Evolutionary conservation across 2,888 invertebrate species (phyloP).

Genomic region (Dasypolia templi): DNA sequence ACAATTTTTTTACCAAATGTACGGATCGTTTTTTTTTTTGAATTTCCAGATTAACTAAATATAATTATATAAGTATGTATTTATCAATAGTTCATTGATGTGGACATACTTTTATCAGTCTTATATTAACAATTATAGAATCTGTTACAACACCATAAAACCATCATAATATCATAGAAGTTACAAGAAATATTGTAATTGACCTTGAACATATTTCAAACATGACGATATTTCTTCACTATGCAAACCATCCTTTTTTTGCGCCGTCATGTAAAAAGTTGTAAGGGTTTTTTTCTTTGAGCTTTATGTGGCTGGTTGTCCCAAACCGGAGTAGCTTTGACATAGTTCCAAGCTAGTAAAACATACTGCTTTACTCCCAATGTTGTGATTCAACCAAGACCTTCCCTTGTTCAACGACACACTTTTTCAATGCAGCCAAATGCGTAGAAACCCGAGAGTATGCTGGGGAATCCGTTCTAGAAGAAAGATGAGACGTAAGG

Average conservation of each 20-base stretch:
- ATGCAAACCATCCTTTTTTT: slow-evolving; percentile 89
- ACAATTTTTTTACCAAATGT: background rate
- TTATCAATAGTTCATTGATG: slow-evolving; percentile 17
- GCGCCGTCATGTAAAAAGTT: slow-evolving; percentile 90
- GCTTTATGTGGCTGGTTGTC: slow-evolving; percentile 93
- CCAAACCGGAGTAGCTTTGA: slow-evolving; percentile 93
- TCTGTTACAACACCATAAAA: slow-evolving; percentile 43
- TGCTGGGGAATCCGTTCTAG: slow-evolving; percentile 93
- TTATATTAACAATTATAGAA: slow-evolving; percentile 65
- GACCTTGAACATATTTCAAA: slow-evolving; percentile 83
- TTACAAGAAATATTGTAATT: slow-evolving; percentile 65
- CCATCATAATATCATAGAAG: slow-evolving; percentile 10
- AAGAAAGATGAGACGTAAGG: slow-evolving; percentile 93
- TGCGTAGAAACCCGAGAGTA: slow-evolving; percentile 93
- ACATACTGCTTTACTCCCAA: slow-evolving; percentile 94
- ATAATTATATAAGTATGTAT: background rate
- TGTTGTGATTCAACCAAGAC: slow-evolving; percentile 93
- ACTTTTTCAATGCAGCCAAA: slow-evolving; percentile 92
- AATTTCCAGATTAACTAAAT: background rate
- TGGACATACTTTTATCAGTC: slow-evolving; percentile 57
- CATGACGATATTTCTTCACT: slow-evolving; percentile 89
- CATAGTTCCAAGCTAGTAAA: slow-evolving; percentile 93
- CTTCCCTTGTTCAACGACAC: slow-evolving; percentile 92
- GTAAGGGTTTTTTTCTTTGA: slow-evolving; percentile 92
- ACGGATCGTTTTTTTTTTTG: background rate